Percentiles rank a stretch among this genome's conserved stretches.
These are phyloP conservation scores for Proterorhinus semilunaris DNA, from an alignment of 2,113 vertebrate genomes.

Conservation along the genomic window DNA sequence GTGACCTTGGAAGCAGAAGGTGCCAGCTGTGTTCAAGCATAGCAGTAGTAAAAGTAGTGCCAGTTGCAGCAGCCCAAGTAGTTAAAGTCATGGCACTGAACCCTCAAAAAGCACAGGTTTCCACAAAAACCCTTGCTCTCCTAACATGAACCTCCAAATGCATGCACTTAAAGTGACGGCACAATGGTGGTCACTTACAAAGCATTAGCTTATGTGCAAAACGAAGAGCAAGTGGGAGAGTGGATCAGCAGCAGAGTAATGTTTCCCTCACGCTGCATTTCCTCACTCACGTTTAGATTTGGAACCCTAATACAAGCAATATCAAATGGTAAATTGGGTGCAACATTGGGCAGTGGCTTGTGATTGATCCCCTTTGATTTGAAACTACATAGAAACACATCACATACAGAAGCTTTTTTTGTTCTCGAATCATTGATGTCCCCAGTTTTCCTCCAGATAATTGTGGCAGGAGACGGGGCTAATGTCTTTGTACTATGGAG, in stretches of 20 bases:
- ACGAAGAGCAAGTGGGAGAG: no score
- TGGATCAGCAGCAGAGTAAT: no score
- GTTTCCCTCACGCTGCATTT: no score
- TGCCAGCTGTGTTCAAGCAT: background rate
- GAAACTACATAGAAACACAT: background rate
- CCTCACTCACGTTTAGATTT: no score
- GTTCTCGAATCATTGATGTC: background rate
- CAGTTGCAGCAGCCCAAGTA: background rate
- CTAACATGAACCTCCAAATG: no score
- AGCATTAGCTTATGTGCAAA: no score
- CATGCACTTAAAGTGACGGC: no score
- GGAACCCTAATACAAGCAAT: no score
- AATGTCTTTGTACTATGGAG: background rate
- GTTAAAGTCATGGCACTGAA: background rate
- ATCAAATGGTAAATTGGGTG: no score
- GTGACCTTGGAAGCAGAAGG: slow-evolving; percentile 1
- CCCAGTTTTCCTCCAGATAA: background rate
- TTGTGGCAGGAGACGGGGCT: background rate
- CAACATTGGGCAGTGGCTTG: background rate
- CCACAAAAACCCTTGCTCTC: no score
- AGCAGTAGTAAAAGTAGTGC: background rate
- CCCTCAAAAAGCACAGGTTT: no score
- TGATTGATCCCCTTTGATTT: background rate
- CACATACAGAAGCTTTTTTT: background rate
- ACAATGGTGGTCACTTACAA: no score